Conservation (phyloP, 2,797 vertebrate species). For the Cephalopachus bancanus region DNA sequence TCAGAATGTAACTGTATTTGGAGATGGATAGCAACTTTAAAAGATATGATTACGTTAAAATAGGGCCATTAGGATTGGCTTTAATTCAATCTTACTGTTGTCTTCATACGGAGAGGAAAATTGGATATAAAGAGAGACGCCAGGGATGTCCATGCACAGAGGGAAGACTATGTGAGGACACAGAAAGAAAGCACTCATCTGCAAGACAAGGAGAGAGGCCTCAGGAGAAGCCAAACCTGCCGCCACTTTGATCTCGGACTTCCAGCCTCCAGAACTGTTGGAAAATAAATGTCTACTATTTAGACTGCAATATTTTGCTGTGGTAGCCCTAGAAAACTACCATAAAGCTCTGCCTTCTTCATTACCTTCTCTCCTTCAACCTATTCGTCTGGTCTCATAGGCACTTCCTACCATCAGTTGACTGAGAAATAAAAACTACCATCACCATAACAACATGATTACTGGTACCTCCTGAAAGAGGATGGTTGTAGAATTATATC, state of each 20-base stretch:
- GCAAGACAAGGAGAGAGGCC: not conserved
- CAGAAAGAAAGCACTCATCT: not conserved
- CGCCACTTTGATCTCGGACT: not conserved
- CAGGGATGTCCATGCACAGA: not conserved
- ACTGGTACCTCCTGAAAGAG: not conserved
- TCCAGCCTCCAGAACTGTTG: not conserved
- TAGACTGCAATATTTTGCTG: not conserved
- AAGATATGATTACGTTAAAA: not conserved
- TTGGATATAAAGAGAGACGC: not conserved
- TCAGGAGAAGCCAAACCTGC: not conserved
- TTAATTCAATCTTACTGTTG: not conserved
- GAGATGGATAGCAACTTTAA: not conserved
- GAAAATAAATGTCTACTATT: not conserved
- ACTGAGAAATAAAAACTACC: not conserved
- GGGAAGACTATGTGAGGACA: not conserved
- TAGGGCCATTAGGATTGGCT: not conserved
- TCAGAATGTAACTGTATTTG: not conserved
- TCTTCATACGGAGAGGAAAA: not conserved
- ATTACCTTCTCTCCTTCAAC: not conserved
- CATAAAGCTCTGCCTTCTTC: not conserved
- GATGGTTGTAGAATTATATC: not conserved
- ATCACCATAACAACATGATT: not conserved
- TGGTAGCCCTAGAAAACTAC: not conserved
- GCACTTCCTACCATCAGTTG: not conserved
- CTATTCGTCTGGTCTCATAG: not conserved